A percentile compares a stretch with the other conserved stretches of the same genome.
These are phyloP conservation scores for Malaclemys terrapin DNA, from an alignment of 2,113 vertebrate species.

Conservation along the genomic window DNA sequence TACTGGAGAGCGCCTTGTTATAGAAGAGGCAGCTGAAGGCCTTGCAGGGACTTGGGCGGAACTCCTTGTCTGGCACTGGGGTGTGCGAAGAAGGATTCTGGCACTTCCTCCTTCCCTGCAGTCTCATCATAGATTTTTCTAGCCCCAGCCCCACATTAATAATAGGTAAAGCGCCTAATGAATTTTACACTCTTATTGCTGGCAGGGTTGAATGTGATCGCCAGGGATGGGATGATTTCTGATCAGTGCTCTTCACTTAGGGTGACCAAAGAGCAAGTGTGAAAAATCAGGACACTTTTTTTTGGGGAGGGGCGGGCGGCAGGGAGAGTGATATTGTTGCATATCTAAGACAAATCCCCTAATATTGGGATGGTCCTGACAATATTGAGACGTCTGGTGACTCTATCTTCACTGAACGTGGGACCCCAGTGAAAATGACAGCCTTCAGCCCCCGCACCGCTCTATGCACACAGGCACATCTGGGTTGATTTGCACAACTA, in stretches of 20 bases:
- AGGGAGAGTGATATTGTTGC: neutral
- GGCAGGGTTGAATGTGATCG: neutral
- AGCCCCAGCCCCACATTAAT: neutral
- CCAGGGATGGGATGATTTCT: neutral
- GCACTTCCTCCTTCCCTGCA: neutral
- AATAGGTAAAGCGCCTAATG: neutral
- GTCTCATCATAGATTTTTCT: neutral
- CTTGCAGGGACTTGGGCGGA: neutral
- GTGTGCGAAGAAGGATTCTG: neutral
- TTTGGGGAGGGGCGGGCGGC: accelerated
- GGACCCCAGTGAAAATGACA: neutral
- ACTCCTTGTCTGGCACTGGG: accelerated
- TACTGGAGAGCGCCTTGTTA: accelerated
- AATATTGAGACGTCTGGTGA: neutral
- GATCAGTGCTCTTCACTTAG: neutral
- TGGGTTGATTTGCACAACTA: neutral
- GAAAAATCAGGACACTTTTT: neutral
- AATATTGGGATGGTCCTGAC: neutral
- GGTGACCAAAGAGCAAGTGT: neutral
- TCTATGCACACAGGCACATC: neutral
- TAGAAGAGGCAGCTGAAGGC: neutral
- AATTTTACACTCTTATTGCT: neutral
- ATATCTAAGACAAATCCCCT: neutral
- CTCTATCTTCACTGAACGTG: neutral
- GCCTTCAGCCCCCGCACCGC: neutral